phyloP scores from a whole-genome alignment of 2,888 invertebrate species.

The Galeruca laticollis region DNA sequence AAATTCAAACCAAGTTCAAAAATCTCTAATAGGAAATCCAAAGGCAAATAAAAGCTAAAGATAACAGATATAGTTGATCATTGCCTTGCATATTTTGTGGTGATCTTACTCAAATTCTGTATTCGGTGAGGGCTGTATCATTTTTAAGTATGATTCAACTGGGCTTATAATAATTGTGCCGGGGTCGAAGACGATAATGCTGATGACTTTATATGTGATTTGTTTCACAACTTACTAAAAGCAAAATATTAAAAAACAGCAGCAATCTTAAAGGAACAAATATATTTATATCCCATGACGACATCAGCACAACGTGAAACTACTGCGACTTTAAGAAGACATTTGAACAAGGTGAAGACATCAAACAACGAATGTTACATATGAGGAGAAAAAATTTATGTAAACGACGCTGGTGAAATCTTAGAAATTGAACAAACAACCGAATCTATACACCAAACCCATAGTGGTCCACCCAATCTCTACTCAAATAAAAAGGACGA shows the following conservation, averaged over 20 bases:
- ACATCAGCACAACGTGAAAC: background rate
- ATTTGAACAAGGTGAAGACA: no score
- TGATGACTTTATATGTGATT: no score
- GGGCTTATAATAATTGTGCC: background rate
- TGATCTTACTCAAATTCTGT: background rate
- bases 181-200: no score
- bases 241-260: background rate
- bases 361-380: no score
- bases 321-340: no score
- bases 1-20: background rate
- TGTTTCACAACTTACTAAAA: background rate
- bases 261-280: background rate
- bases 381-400: no score
- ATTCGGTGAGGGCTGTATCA: background rate
- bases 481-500: no score
- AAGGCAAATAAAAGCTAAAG: background rate
- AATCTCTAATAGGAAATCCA: background rate
- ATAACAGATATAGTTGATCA: background rate
- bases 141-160: background rate
- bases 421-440: no score
- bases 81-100: background rate
- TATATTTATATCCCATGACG: background rate
- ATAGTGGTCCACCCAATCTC: no score
- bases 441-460: no score
- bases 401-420: no score